Base-by-base conservation (phyloP, 2,797 vertebrate genomes). In the Falco concolor region DNA sequence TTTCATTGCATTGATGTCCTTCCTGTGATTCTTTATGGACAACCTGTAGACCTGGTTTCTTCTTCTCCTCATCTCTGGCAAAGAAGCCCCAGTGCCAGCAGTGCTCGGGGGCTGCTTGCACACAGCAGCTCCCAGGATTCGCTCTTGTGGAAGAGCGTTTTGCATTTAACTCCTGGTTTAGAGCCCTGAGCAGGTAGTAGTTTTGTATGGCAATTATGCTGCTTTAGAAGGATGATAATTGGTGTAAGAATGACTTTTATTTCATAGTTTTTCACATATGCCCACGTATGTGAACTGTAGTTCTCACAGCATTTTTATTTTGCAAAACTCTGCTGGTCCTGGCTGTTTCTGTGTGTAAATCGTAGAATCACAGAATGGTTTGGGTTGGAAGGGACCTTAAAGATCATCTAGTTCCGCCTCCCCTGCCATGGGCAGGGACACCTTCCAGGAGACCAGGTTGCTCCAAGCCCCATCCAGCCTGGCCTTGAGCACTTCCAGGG, bases 251-350 rank as follows among this genome's bases (percentile, higher is more conserved):
- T 56, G 25, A 12, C n/a, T 36, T 52, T 28, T 44, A n/a, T 44
- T 61, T 65, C 12, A 2, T 45, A 16, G 8, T 25, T 73, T 54
- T 50, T 74, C 40, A 34, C 0, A 0, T 54, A 5, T 44, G 22
- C 38, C 42, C 4, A 5, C 25, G 5, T 42, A 42, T 18, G 42
- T 44, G 42, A 44, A 44, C 42, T 17, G 42, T 44, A 23, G 25
- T 34, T 89, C 52, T 84, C 15, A 7, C 25, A 23, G 10, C 0
- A 0, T 28, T 60, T 56, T 34, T 47, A 19, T 56, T 69, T 38
- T 74, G 45, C 44, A 44, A 32, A 86, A 19, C 34, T 75, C 59
- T 36, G 13, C 42, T 28, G n/a, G 36, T 50, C 49, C 80, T 1
- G 27, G 16, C 72, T 44, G 20, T 32, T 34, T 14, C 47, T 60